Conservation (phyloP, 2,888 invertebrate genomes). For the Protodeltote pygarga region DNA sequence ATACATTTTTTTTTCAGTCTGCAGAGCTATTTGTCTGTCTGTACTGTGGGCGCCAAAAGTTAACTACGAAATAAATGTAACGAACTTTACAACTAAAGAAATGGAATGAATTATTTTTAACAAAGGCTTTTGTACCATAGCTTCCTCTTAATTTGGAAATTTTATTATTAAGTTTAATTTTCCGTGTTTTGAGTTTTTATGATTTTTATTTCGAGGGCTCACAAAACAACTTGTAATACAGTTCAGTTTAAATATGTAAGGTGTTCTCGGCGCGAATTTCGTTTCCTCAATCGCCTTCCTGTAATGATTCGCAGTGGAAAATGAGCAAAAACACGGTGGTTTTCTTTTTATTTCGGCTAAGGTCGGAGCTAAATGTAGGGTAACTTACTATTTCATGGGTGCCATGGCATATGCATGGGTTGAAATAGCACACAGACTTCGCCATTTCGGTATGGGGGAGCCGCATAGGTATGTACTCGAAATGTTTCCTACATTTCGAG, state of each 20-base stretch:
- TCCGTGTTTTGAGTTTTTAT: slow-evolving; percentile 8
- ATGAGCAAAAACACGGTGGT: slow-evolving; percentile 18
- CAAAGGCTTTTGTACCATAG: slow-evolving; percentile 1
- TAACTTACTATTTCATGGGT: slow-evolving; percentile 23
- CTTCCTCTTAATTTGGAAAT: slow-evolving; percentile 1
- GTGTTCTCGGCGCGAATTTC: slow-evolving; percentile 13
- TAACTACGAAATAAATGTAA: slow-evolving; percentile 33
- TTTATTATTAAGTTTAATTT: slow-evolving; percentile 7
- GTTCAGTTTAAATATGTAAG: slow-evolving; percentile 32
- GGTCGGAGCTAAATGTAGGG: slow-evolving; percentile 25
- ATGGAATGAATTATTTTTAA: slow-evolving; percentile 15
- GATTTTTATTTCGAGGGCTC: slow-evolving; percentile 10
- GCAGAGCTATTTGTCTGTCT: slow-evolving; percentile 27
- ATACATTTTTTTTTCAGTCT: slow-evolving; percentile 20
- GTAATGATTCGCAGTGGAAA: slow-evolving; percentile 37
- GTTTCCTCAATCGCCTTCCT: slow-evolving; percentile 34
- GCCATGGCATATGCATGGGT: slow-evolving; percentile 28
- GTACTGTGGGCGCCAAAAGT: slow-evolving; percentile 27
- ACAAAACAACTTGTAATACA: slow-evolving; percentile 16
- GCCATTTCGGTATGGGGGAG: no score
- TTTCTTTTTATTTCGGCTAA: slow-evolving; percentile 29
- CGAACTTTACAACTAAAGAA: slow-evolving; percentile 13
- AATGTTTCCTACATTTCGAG: no score
- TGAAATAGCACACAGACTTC: no score
- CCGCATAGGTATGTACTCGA: no score